Conservation (phyloP, 1,140 invertebrate species). For the Drosophila quadrilineata region DNA sequence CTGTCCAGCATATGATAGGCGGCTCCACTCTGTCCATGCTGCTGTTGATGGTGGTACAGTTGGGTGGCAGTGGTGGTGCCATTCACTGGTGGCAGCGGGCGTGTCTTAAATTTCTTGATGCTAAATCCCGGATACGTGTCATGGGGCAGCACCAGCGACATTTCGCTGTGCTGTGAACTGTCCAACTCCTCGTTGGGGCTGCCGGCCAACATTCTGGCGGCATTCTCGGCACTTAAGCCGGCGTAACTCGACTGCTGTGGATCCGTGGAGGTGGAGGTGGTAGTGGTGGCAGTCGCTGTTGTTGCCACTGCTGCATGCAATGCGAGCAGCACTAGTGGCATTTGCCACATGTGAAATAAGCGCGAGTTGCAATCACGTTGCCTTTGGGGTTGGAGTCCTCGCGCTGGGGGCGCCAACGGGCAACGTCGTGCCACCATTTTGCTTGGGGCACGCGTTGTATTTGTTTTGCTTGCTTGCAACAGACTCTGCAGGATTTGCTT, state of each 20-base stretch:
- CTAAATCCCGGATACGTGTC: constrained; percentile 93
- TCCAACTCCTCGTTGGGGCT: constrained; percentile 56
- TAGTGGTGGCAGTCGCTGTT: background rate
- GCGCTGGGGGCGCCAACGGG: constrained; percentile 47
- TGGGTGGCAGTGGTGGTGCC: too few relatives aligned
- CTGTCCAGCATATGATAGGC: constrained; percentile 84
- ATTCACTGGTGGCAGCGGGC: constrained; percentile 40
- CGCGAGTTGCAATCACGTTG: constrained; percentile 16
- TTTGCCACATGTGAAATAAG: too few relatives aligned
- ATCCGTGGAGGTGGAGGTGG: constrained; percentile 16
- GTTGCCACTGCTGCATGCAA: background rate
- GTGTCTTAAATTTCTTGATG: constrained; percentile 87
- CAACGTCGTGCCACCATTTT: constrained; percentile 73
- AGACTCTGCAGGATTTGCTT: background rate
- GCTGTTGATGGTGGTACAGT: too few relatives aligned
- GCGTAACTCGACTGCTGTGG: constrained; percentile 44
- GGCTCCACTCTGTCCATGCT: constrained; percentile 4
- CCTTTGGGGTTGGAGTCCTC: constrained; percentile 33
- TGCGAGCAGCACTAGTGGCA: too few relatives aligned
- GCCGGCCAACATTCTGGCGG: constrained; percentile 71
- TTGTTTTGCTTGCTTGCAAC: background rate
- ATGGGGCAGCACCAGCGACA: constrained; percentile 86
- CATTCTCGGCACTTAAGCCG: constrained; percentile 68
- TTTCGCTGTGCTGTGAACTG: constrained; percentile 58
- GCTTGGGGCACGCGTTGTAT: constrained; percentile 57